phyloP scores from a whole-genome alignment of 2,797 vertebrate species.

The Rhinoraja longicauda region DNA sequence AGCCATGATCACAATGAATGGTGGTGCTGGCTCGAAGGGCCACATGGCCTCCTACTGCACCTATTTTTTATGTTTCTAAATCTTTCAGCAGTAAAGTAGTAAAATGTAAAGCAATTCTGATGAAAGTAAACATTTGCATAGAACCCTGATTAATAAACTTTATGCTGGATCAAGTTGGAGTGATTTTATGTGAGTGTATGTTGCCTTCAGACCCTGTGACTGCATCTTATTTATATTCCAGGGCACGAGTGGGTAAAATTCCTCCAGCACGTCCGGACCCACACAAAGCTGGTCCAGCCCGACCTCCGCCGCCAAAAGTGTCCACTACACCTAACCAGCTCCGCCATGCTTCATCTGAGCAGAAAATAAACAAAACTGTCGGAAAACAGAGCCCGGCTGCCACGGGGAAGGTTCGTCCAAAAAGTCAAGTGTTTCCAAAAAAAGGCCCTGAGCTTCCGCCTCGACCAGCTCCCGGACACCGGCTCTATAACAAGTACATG shows the following conservation, averaged over 20 bases:
- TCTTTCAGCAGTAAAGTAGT: neutral
- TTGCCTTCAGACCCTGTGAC: neutral
- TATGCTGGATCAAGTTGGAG: neutral
- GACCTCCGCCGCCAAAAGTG: slow-evolving; percentile 73
- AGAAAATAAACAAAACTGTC: slow-evolving; percentile 45
- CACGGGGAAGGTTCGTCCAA: slow-evolving; percentile 53
- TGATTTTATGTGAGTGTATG: neutral
- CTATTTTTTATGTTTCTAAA: too few relatives aligned
- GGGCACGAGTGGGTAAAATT: slow-evolving; percentile 60
- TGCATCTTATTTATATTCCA: slow-evolving; percentile 50
- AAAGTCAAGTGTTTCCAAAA: slow-evolving; percentile 61
- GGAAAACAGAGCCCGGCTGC: slow-evolving; percentile 17
- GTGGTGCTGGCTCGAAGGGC: too few relatives aligned
- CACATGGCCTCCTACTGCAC: too few relatives aligned
- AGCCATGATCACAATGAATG: too few relatives aligned
- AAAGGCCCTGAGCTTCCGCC: slow-evolving; percentile 77
- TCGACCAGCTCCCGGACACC: slow-evolving; percentile 84
- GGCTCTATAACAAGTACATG: slow-evolving; percentile 86
- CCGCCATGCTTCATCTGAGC: slow-evolving; percentile 54
- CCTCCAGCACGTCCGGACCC: slow-evolving; percentile 65
- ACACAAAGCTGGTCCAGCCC: slow-evolving; percentile 68
- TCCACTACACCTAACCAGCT: slow-evolving; percentile 54
- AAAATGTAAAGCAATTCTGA: slow-evolving; percentile 9
- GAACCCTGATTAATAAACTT: neutral
- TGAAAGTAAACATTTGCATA: neutral